Conservation (phyloP, 2,888 invertebrate species). For the Mesochorus sp. region DNA sequence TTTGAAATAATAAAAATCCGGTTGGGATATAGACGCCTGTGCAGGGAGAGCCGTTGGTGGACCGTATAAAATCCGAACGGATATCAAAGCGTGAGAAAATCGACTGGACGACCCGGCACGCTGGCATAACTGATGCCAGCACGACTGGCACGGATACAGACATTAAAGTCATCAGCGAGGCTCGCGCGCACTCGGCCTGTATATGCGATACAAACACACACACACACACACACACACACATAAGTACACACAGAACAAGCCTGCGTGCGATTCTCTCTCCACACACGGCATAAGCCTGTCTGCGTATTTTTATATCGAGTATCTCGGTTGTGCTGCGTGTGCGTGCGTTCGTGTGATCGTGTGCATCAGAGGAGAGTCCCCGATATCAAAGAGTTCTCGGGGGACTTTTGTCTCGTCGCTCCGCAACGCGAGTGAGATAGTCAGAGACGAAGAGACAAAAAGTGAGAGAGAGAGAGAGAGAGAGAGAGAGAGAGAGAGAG, state of each 20-base stretch:
- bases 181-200: slow-evolving; percentile 39
- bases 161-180: slow-evolving; percentile 79
- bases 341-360: not conserved
- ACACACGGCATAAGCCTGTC: not conserved
- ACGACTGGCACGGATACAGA: slow-evolving; percentile 81
- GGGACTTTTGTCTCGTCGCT: slow-evolving; percentile 47
- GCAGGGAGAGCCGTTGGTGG: slow-evolving; percentile 1
- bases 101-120: slow-evolving; percentile 67
- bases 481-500: slow-evolving; percentile 28
- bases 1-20: too few species aligned
- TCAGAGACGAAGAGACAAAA: slow-evolving; percentile 4
- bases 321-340: slow-evolving; percentile 1
- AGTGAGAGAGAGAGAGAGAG: slow-evolving; percentile 6
- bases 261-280: too few species aligned
- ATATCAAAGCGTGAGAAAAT: slow-evolving; percentile 79
- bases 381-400: slow-evolving; percentile 72
- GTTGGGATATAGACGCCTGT: slow-evolving; percentile 36
- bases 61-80: slow-evolving; percentile 61
- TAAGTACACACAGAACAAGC: too few species aligned
- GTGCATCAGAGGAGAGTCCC: slow-evolving; percentile 64
- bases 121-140: slow-evolving; percentile 69
- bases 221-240: too few species aligned
- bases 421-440: slow-evolving; percentile 10
- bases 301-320: not conserved
- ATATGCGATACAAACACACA: not conserved